phyloP scores from a whole-genome alignment of 2,113 vertebrate genomes.

The Brachypodius melanocephalos region DNA sequence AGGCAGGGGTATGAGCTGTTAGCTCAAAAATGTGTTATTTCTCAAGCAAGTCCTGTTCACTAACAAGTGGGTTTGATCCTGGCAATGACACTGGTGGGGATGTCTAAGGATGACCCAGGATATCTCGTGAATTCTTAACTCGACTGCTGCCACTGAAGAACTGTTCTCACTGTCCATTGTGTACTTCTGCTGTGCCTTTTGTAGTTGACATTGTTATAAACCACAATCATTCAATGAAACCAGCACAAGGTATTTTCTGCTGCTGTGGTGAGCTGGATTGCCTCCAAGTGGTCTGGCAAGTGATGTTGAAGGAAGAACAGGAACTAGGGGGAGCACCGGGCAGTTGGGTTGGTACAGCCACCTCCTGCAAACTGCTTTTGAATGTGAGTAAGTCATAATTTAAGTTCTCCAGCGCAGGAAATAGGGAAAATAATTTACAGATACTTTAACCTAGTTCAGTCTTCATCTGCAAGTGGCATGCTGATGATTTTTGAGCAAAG shows the following conservation, averaged over 20 bases:
- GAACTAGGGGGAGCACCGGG: not conserved
- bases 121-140: not conserved
- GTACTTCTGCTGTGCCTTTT: not conserved
- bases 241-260: not conserved
- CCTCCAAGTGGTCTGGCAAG: not conserved
- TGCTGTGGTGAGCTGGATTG: not conserved
- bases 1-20: not conserved
- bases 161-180: not conserved
- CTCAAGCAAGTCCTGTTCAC: not conserved
- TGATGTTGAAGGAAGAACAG: not conserved
- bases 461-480: not conserved
- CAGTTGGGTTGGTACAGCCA: not conserved
- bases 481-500: not conserved
- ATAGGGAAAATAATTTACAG: not conserved
- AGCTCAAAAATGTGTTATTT: not conserved
- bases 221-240: not conserved
- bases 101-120: not conserved
- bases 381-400: not conserved
- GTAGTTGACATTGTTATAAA: not conserved
- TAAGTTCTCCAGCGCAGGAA: not conserved
- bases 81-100: not conserved
- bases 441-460: not conserved
- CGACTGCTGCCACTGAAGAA: not conserved
- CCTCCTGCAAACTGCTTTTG: not conserved
- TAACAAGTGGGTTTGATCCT: not conserved